Percentiles rank a stretch among this genome's conserved stretches.
These are phyloP conservation scores for Diuraphis noxia DNA, from an alignment of 1,140 invertebrate genomes.

Conservation along the genomic window DNA sequence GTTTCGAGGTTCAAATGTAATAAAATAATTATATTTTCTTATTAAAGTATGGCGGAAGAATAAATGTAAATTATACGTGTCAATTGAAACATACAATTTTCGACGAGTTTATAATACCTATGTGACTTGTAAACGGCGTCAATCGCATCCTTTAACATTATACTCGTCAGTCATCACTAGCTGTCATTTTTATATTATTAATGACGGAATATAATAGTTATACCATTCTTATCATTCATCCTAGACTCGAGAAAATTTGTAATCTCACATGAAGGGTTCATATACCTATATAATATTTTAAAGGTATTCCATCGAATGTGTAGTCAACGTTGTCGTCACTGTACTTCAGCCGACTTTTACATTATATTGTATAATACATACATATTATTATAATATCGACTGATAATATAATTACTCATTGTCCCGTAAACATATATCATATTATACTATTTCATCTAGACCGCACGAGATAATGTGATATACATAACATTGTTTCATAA, in stretches of 20 bases:
- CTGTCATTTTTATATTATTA: neutral
- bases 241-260: neutral
- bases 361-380: neutral
- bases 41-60: too few relatives aligned
- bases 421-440: neutral
- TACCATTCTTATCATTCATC: neutral
- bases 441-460: neutral
- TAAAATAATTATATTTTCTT: neutral
- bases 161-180: neutral
- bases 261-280: neutral
- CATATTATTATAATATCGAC: neutral
- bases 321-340: neutral
- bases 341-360: neutral
- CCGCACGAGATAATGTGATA: neutral
- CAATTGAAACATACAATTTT: neutral
- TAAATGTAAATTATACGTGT: too few relatives aligned
- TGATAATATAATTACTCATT: neutral
- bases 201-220: neutral
- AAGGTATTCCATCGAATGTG: neutral
- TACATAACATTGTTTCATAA: neutral
- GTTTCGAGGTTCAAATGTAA: neutral
- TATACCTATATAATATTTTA: neutral
- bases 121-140: neutral
- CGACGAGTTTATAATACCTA: neutral
- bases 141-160: neutral